Evolutionary conservation across 2,888 invertebrate genomes (phyloP).

Genomic region (Clostera curtula): DNA sequence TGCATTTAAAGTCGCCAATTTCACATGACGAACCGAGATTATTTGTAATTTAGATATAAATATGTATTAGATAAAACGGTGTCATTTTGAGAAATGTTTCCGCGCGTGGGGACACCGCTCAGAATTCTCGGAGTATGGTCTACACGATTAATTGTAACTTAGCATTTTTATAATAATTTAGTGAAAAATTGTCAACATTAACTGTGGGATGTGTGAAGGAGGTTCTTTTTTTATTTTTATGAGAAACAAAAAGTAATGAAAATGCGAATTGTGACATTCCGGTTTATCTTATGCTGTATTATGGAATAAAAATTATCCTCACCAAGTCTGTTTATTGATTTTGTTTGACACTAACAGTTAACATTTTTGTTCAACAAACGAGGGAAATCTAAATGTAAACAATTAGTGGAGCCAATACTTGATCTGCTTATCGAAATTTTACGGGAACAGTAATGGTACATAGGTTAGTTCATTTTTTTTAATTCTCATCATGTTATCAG

Average conservation of each 20-base stretch:
- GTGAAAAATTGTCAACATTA: constrained; percentile 48
- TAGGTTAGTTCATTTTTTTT: no score
- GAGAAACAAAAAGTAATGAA: constrained; percentile 59
- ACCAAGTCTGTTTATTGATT: constrained; percentile 56
- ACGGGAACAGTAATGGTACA: no score
- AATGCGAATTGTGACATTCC: constrained; percentile 72
- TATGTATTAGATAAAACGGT: constrained; percentile 66
- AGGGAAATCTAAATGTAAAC: no score
- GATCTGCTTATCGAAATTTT: no score
- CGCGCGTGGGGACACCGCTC: constrained; percentile 52
- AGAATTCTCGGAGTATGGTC: constrained; percentile 62
- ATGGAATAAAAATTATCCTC: constrained; percentile 74
- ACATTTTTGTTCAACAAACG: not conserved
- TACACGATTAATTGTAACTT: constrained; percentile 73
- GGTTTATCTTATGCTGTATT: constrained; percentile 75
- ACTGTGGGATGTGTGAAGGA: constrained; percentile 59
- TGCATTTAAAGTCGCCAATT: constrained; percentile 64
- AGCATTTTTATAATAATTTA: constrained; percentile 75
- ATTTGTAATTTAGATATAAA: constrained; percentile 66
- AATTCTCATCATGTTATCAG: no score
- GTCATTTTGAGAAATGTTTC: constrained; percentile 60
- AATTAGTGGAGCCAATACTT: no score
- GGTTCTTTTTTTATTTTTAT: constrained; percentile 63
- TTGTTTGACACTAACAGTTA: constrained; percentile 3
- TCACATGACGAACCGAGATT: constrained; percentile 66